Evolutionary conservation across 2,797 vertebrate genomes (phyloP).

Genomic region (Sebastes baramenuke): DNA sequence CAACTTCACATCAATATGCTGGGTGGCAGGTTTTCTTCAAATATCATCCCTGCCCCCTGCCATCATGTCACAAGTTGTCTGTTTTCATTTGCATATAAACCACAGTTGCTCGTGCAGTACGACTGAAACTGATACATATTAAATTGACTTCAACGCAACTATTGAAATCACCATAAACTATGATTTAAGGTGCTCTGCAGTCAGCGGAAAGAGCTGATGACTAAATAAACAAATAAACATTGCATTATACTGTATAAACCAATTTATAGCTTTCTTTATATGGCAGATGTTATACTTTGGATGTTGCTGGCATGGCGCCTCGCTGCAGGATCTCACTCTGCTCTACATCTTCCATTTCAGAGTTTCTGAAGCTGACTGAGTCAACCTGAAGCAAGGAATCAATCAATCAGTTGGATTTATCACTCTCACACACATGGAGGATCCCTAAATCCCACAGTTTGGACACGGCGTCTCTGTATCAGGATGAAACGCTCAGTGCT

Average conservation of each 20-base stretch:
- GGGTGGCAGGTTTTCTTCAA: not conserved
- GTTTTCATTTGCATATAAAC: conserved; percentile 8
- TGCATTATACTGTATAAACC: not conserved
- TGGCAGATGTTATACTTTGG: not conserved
- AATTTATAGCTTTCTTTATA: not conserved
- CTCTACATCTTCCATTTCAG: conserved; percentile 55
- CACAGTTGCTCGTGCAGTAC: not conserved
- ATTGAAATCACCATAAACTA: not conserved
- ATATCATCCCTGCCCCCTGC: not conserved
- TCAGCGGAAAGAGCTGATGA: not conserved
- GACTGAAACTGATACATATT: not conserved
- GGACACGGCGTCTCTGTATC: conserved; percentile 1
- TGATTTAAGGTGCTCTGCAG: not conserved
- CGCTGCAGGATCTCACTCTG: conserved; percentile 11
- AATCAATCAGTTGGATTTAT: conserved; percentile 30
- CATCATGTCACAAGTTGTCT: not conserved
- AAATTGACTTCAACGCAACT: not conserved
- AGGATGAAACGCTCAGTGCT: conserved; percentile 30
- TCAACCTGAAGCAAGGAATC: conserved; percentile 23
- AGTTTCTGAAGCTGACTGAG: conserved; percentile 41
- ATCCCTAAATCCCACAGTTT: conserved; percentile 30
- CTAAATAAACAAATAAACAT: not conserved
- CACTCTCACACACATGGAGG: conserved; percentile 26
- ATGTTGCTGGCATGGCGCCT: not conserved
- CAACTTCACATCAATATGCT: not conserved